Conservation (phyloP, 2,113 vertebrate species). For the Xiphias gladius region DNA sequence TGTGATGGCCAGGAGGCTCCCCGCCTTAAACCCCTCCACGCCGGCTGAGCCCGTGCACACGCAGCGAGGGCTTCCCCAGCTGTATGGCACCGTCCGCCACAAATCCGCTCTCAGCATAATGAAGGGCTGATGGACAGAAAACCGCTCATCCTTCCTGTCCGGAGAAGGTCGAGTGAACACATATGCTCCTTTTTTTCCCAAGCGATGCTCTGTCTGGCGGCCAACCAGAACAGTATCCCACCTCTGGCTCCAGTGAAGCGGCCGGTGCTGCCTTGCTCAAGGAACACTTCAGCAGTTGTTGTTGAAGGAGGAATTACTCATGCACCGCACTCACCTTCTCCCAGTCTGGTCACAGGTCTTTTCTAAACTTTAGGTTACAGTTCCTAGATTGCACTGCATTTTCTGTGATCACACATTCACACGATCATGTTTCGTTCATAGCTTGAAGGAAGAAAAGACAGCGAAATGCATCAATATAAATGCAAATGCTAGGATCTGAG, state of each 20-base stretch:
- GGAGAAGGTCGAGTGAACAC: conserved; percentile 24
- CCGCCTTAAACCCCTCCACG: conserved; percentile 39
- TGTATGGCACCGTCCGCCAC: background rate
- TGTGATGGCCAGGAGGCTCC: conserved; percentile 49
- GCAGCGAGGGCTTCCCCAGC: conserved; percentile 12
- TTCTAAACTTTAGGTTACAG: conserved; percentile 19
- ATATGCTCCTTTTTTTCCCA: background rate
- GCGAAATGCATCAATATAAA: conserved; percentile 23
- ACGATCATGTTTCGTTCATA: background rate
- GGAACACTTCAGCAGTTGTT: conserved; percentile 7
- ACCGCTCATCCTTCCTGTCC: conserved; percentile 33
- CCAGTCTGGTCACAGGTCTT: background rate
- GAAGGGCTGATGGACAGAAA: conserved; percentile 24
- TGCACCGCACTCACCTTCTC: conserved; percentile 6
- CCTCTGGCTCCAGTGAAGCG: conserved; percentile 4
- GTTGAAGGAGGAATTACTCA: conserved; percentile 20
- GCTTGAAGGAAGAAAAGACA: background rate
- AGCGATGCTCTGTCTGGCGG: background rate
- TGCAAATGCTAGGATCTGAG: conserved; percentile 34
- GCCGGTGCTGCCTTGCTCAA: conserved; percentile 20
- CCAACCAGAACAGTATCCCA: background rate
- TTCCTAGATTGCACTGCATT: background rate
- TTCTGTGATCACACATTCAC: background rate
- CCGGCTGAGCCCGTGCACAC: conserved; percentile 5
- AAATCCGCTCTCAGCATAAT: conserved; percentile 50